Percentiles rank a stretch among this genome's conserved stretches.
These are phyloP conservation scores for Clavelina lepadiformis DNA, from an alignment of 23 tunicate species.

Conservation along the genomic window DNA sequence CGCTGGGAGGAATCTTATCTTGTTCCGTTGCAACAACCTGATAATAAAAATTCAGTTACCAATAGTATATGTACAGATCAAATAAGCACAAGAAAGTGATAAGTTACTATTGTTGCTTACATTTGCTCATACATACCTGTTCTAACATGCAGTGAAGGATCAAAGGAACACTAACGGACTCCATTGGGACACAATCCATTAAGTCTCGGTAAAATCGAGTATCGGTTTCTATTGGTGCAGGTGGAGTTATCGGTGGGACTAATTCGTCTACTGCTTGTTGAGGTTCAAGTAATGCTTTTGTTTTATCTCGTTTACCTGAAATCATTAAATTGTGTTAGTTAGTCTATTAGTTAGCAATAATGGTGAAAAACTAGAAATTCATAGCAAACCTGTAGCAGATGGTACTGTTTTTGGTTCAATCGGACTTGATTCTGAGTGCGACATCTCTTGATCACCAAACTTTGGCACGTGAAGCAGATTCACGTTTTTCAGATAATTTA, in stretches of 20 bases:
- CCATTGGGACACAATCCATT: conserved; percentile 76
- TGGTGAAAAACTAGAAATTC: no score
- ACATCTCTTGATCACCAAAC: conserved; percentile 35
- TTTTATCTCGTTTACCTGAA: conserved; percentile 77
- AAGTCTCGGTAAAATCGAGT: conserved; percentile 73
- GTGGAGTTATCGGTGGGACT: conserved; percentile 63
- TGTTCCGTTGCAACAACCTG: conserved; percentile 80
- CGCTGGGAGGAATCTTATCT: conserved; percentile 63
- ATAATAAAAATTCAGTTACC: conserved; percentile 2
- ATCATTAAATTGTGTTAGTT: no score
- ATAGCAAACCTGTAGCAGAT: conserved; percentile 15
- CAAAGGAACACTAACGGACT: conserved; percentile 76
- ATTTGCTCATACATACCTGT: conserved; percentile 36
- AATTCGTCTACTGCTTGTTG: conserved; percentile 40
- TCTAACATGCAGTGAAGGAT: conserved; percentile 91
- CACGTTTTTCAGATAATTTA: conserved; percentile 63
- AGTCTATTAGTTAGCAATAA: no score
- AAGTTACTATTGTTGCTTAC: neutral
- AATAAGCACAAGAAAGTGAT: neutral
- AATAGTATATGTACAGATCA: neutral
- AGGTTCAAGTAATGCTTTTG: conserved; percentile 48
- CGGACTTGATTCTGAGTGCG: conserved; percentile 4
- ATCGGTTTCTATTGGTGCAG: conserved; percentile 24
- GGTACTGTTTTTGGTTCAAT: conserved; percentile 9
- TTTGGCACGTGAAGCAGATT: conserved; percentile 52